These are phyloP conservation scores for Platygyra sinensis DNA, from an alignment of 64 coral and sea anemone species.

Conservation along the genomic window DNA sequence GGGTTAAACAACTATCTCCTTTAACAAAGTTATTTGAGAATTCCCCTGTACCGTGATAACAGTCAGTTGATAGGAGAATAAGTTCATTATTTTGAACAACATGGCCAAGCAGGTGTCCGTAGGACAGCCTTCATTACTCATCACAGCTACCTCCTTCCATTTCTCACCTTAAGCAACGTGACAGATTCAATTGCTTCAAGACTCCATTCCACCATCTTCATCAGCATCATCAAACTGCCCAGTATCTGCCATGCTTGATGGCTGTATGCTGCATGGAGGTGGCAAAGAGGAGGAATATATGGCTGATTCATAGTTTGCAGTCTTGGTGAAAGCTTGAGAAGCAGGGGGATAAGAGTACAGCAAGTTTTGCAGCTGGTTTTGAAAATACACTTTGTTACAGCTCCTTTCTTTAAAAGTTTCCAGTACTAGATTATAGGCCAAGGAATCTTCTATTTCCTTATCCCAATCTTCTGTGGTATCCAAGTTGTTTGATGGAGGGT, in stretches of 20 bases:
- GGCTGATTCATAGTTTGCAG: conserved; percentile 85
- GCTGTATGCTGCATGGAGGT: not conserved
- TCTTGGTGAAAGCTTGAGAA: conserved; percentile 67
- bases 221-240: conserved; percentile 99
- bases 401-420: conserved; percentile 16
- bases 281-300: not conserved
- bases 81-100: no score
- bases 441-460: conserved; percentile 73
- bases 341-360: conserved; percentile 86
- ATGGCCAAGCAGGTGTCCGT: no score
- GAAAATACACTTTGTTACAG: conserved; percentile 17
- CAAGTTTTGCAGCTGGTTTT: conserved; percentile 77
- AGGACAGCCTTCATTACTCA: no score
- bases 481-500: not conserved
- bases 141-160: no score
- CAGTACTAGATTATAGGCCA: conserved; percentile 14
- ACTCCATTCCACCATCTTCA: not conserved
- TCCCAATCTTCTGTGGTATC: conserved; percentile 89
- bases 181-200: not conserved
- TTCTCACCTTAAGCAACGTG: not conserved
- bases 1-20: no score
- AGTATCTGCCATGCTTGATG: not conserved
- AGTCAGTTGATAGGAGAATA: no score
- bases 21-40: no score
- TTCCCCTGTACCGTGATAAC: no score